Conservation (phyloP, 1,140 invertebrate species). For the Portunus trituberculatus region DNA sequence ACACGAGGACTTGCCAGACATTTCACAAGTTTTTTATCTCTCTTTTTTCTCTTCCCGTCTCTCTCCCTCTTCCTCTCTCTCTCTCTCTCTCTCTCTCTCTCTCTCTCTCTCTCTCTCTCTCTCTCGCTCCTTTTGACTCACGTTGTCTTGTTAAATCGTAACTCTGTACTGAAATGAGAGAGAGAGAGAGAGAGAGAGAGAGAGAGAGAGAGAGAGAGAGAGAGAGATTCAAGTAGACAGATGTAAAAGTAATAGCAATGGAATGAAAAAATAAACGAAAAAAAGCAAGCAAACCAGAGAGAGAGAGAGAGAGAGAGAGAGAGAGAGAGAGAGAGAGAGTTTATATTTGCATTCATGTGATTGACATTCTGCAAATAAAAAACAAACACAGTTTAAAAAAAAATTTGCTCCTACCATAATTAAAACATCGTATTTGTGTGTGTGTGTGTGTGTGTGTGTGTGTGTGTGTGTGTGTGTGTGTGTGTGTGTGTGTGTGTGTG, state of each 20-base stretch:
- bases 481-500: conserved; percentile 10
- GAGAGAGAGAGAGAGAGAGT: conserved; percentile 15
- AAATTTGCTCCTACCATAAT: not conserved
- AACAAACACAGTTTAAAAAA: not conserved
- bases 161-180: too few species aligned
- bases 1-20: too few species aligned
- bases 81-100: not conserved
- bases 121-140: not conserved
- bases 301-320: conserved; percentile 40
- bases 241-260: not conserved
- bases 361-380: not conserved
- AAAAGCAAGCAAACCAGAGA: not conserved
- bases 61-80: too few species aligned
- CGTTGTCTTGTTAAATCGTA: not conserved
- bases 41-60: not conserved
- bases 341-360: not conserved
- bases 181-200: not conserved
- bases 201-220: conserved; percentile 51
- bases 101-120: too few species aligned
- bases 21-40: not conserved
- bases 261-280: not conserved
- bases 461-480: conserved; percentile 18
- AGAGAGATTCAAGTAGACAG: not conserved
- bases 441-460: not conserved
- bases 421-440: conserved; percentile 13